These are phyloP conservation scores for Cheirogaleus major DNA, from an alignment of 2,797 vertebrate genomes.

Conservation along the genomic window DNA sequence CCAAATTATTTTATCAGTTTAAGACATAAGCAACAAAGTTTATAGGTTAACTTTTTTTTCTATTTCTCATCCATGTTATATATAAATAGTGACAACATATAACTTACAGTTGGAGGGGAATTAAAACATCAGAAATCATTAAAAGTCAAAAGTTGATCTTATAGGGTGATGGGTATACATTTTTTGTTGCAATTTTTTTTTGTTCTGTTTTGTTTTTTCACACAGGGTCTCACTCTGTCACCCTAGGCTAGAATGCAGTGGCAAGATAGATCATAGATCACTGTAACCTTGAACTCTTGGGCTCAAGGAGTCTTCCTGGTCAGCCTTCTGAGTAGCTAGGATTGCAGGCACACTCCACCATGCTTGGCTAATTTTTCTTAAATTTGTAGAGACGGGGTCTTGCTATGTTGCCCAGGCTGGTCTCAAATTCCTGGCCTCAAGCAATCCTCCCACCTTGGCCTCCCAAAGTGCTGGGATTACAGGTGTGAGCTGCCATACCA, in stretches of 20 bases:
- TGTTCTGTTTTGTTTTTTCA: not conserved
- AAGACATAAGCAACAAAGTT: not conserved
- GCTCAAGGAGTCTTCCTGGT: not conserved
- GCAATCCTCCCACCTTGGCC: not conserved
- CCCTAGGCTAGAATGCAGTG: not conserved
- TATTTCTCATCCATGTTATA: not conserved
- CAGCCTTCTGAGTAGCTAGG: not conserved
- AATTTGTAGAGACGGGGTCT: not conserved
- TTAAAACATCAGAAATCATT: not conserved
- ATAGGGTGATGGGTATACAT: not conserved
- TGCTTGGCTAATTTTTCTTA: not conserved
- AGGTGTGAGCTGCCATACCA: not conserved
- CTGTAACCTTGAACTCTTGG: not conserved
- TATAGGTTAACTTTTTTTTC: not conserved
- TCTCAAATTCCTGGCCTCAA: not conserved
- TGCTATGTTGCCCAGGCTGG: not conserved
- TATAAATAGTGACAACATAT: not conserved
- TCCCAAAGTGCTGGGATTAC: not conserved
- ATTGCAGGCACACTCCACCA: not conserved
- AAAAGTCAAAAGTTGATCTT: not conserved
- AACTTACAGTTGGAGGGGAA: not conserved
- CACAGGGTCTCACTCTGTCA: not conserved
- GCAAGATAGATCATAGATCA: not conserved
- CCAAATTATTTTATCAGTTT: not conserved
- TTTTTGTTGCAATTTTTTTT: not conserved